Evolutionary conservation across 2,797 vertebrate species (phyloP).

Genomic region (Sarcophilus harrisii): DNA sequence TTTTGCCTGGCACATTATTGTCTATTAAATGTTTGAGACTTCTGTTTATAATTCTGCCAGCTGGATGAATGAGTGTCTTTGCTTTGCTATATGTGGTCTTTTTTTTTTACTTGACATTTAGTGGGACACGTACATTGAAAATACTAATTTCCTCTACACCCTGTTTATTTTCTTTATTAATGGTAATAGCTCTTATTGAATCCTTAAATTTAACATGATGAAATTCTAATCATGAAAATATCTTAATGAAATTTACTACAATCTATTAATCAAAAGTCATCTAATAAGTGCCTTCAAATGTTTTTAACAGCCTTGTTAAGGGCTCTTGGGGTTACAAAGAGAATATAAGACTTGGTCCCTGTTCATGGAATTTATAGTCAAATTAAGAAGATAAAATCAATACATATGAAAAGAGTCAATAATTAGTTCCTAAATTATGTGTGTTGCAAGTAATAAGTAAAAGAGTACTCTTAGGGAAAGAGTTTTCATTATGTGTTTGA

Average conservation of each 20-base stretch:
- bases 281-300: neutral
- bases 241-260: neutral
- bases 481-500: neutral
- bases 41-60: neutral
- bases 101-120: neutral
- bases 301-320: neutral
- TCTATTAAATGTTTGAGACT: neutral
- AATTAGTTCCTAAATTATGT: neutral
- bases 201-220: neutral
- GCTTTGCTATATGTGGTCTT: neutral
- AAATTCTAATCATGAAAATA: neutral
- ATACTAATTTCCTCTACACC: neutral
- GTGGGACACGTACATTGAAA: neutral
- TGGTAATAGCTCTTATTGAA: neutral
- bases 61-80: neutral
- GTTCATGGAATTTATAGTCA: neutral
- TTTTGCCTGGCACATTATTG: neutral
- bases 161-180: neutral
- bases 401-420: neutral
- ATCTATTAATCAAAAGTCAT: neutral
- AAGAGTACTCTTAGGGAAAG: neutral
- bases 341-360: neutral
- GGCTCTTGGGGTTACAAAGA: neutral
- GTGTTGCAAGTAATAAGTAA: neutral
- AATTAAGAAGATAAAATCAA: neutral